Evolutionary conservation across 2,888 invertebrate species (phyloP).

Genomic region (Ferrisia virgata): DNA sequence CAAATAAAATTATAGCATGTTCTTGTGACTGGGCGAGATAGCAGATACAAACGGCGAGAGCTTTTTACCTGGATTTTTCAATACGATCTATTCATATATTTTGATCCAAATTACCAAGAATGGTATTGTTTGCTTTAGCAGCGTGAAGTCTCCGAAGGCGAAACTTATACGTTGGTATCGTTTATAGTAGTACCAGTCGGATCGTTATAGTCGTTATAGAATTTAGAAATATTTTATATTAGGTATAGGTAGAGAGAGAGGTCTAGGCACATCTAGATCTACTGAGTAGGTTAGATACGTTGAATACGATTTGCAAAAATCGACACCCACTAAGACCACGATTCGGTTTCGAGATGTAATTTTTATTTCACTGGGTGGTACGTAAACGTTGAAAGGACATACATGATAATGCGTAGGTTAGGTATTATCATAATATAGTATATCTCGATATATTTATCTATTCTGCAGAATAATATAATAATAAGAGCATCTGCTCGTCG

Average conservation of each 20-base stretch:
- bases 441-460: too few relatives aligned
- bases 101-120: constrained; percentile 18
- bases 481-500: too few relatives aligned
- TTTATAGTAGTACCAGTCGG: too few relatives aligned
- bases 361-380: not conserved
- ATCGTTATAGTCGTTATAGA: not conserved
- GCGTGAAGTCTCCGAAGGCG: constrained; percentile 12
- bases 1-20: not conserved
- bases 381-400: not conserved
- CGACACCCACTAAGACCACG: not conserved
- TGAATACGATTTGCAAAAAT: not conserved
- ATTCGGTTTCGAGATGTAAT: not conserved
- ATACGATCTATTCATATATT: not conserved
- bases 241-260: too few relatives aligned
- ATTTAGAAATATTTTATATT: not conserved
- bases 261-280: too few relatives aligned
- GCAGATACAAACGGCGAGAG: too few relatives aligned
- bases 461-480: too few relatives aligned
- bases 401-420: too few relatives aligned
- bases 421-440: too few relatives aligned
- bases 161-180: not conserved
- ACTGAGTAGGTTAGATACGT: too few relatives aligned
- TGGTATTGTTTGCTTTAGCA: constrained; percentile 30
- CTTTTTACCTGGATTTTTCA: constrained; percentile 4
- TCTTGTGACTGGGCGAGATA: not conserved